Evolutionary conservation across 2,888 invertebrate genomes (phyloP).

Genomic region (Polia nebulosa): DNA sequence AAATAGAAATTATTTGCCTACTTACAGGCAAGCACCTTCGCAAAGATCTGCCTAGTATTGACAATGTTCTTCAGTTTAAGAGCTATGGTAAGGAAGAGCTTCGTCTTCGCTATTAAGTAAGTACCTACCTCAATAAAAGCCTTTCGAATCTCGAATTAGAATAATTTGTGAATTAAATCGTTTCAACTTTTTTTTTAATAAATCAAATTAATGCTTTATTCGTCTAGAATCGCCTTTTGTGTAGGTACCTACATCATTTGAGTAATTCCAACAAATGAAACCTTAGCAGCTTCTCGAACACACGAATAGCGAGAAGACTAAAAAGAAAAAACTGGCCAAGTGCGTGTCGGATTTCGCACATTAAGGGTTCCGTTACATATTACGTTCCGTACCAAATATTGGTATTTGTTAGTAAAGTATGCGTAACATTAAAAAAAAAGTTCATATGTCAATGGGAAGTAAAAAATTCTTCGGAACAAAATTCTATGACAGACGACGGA

Average conservation of each 20-base stretch:
- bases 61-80: constrained; percentile 12
- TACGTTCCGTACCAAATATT: no score
- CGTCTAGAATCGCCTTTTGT: not conserved
- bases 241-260: not conserved
- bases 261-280: not conserved
- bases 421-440: no score
- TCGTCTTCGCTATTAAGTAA: not conserved
- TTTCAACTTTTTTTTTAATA: not conserved
- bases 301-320: no score
- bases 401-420: no score
- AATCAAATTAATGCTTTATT: not conserved
- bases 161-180: no score
- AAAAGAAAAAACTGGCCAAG: no score
- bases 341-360: no score
- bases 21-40: not conserved
- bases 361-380: no score
- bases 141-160: not conserved
- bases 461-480: no score
- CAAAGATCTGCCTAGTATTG: constrained; percentile 3
- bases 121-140: not conserved
- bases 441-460: no score
- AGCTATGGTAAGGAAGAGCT: not conserved
- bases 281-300: no score
- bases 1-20: not conserved
- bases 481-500: no score